Base-by-base conservation (phyloP, 2,113 vertebrate species). In the Pogona vitticeps region DNA sequence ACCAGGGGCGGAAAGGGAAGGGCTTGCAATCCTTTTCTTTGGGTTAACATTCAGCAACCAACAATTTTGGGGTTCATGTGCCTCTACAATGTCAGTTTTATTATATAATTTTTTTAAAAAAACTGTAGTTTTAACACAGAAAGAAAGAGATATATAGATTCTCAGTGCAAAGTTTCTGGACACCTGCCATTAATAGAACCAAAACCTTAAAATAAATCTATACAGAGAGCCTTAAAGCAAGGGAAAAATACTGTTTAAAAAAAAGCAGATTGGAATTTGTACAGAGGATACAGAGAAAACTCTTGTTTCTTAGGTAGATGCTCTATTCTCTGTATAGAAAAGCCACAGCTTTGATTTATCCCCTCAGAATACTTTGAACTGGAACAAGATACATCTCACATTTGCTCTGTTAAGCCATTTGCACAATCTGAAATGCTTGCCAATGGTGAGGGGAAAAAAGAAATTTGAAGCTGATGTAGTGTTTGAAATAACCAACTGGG, bases 321-420 rank as follows among this genome's bases (percentile, higher is more conserved):
- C 91, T 90, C 84, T 93, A 71, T 88, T 91, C 68, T 83, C 36
- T 0, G 28, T 52, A 10, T 52, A 52, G 5, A 52, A 52, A 52
- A 52, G 46, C 46, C 46, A 52, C 46, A 52, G 18, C 46, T 81
- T 80, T 71, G 58, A 26, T 71, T 72, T 77, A 63, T 6, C 86
- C 86, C 58, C 89, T 86, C 68, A 93, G 58, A 93, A 91, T 33
- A 91, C 95, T 95, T 91, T 94, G 88, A 92, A 91, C 68, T 91
- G 92, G 26, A 90, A 6, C 33, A 68, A 80, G 58, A 21, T 91
- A 2, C 90, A 88, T 90, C 89, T 84, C 61, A 88, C 67, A 92
- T 91, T 91, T 88, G 59, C 88, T 77, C 58, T 86, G 91, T 94
- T 77, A 91, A 94, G 92, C 90, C 87, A 93, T 95, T 96, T 93